These are phyloP conservation scores for Lacerta bilineata DNA, from an alignment of 2,797 vertebrate species.

Conservation along the genomic window DNA sequence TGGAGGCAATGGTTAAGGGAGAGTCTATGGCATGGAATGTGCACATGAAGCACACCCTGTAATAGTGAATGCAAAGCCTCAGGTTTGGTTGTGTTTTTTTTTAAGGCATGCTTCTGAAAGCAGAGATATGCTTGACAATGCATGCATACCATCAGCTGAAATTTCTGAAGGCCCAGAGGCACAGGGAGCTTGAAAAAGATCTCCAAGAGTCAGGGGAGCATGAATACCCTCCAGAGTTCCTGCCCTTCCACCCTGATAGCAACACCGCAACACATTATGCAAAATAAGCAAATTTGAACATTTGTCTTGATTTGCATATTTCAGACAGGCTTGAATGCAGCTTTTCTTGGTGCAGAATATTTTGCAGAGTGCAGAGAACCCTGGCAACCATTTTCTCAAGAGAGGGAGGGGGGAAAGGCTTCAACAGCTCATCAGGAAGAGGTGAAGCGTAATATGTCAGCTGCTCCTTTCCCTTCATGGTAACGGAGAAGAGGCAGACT, in stretches of 20 bases:
- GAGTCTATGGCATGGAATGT: background rate
- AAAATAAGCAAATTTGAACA: background rate
- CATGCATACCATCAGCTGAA: no score
- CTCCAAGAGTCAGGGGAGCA: background rate
- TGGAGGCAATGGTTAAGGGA: background rate
- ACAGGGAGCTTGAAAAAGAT: background rate
- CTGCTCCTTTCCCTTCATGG: slow-evolving; percentile 21
- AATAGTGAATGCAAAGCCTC: background rate
- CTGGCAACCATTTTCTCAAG: background rate
- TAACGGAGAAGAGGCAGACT: background rate
- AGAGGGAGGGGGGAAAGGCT: background rate
- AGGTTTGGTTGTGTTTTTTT: no score
- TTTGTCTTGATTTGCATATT: background rate
- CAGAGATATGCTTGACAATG: no score
- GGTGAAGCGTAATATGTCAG: background rate
- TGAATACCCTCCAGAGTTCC: background rate
- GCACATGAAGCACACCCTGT: background rate
- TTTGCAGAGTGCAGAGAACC: background rate
- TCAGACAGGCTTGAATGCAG: background rate
- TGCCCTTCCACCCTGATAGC: background rate
- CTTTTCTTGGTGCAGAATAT: background rate
- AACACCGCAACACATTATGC: background rate
- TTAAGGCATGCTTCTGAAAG: no score
- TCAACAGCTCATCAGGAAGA: background rate
- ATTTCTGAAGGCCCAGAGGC: no score